Percentiles rank a stretch among this genome's conserved stretches.
phyloP scores from a whole-genome alignment of 2,888 invertebrate genomes.

The Orthonychiurus folsomi region DNA sequence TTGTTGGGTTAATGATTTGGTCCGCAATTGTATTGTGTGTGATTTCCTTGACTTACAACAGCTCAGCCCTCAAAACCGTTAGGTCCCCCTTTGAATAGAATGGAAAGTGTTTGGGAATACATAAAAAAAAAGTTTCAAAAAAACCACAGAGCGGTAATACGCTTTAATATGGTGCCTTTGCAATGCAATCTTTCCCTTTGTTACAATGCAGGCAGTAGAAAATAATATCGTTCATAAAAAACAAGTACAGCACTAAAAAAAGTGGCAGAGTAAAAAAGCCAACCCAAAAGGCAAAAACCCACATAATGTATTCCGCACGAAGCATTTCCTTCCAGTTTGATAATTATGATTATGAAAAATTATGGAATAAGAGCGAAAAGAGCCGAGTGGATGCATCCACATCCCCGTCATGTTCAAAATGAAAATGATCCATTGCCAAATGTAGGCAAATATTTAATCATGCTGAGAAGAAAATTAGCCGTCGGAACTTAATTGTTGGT shows the following conservation, averaged over 20 bases:
- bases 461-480: not conserved
- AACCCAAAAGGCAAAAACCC: too few species aligned
- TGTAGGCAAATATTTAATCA: constrained; percentile 1
- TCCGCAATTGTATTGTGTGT: not conserved
- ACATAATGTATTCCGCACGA: too few species aligned
- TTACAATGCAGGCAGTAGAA: too few species aligned
- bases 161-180: not conserved
- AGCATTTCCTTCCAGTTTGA: too few species aligned
- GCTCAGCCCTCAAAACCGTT: not conserved
- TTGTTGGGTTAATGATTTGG: not conserved
- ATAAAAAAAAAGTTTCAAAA: not conserved
- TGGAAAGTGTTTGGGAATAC: too few species aligned
- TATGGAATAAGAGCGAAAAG: not conserved
- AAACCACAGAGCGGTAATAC: not conserved
- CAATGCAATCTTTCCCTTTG: not conserved
- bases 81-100: not conserved
- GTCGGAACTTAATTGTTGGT: not conserved
- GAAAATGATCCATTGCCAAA: not conserved
- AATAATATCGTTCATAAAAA: too few species aligned
- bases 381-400: too few species aligned
- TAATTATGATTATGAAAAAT: too few species aligned
- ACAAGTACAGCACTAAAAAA: too few species aligned
- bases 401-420: too few species aligned
- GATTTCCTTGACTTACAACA: not conserved
- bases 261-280: too few species aligned